Evolutionary conservation across 2,113 vertebrate species (phyloP), one percentile per base, ranked within the genome.

Genomic region (Platysteira castanea): DNA sequence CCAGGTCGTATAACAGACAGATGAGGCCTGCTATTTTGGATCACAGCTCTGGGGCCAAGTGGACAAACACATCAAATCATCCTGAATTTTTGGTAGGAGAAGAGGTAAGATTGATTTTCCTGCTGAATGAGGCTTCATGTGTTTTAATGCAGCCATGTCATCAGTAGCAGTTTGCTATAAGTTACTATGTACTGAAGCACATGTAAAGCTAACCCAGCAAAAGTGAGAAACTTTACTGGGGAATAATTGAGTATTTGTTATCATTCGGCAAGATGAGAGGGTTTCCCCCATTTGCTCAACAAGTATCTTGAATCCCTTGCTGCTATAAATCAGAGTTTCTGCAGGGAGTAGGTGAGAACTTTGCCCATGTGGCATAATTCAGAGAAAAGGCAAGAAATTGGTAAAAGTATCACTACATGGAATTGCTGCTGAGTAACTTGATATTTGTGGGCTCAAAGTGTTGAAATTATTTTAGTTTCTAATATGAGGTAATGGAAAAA

Each of bases 71-170:
- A 15, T 91, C 97, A 79, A 99, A 99, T 90, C 98, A 99, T 22
- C 99, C 99, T 42, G 98, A 99, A 75, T 98, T 98, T 97, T 93
- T 99, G 88, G 98, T 99, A 64, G 99, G 99, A 97, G 99, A 99
- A 87, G 99, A 99, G 99, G 99, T 99, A 96, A 95, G 98, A 46
- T 52, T 73, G 7, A 31, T 68, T 89, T 86, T 64, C 23, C 16
- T 7, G 3, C 27, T 69, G 49, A 92, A 28, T 54, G 30, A 82
- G 39, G 23, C 59, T 82, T 80, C 10, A 1, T 46, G 7, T 11
- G 1, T 84, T 74, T 94, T 84, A 64, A 49, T 39, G n/a, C 2
- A 23, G 23, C 37, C 52, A 2, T 28, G 11, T 49, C 20, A 73
- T 52, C 49, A 75, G 24, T 21, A 89, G 68, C 42, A 60, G 30